These are phyloP conservation scores for Bombycilla garrulus DNA, from an alignment of 2,113 vertebrate species.

Conservation along the genomic window DNA sequence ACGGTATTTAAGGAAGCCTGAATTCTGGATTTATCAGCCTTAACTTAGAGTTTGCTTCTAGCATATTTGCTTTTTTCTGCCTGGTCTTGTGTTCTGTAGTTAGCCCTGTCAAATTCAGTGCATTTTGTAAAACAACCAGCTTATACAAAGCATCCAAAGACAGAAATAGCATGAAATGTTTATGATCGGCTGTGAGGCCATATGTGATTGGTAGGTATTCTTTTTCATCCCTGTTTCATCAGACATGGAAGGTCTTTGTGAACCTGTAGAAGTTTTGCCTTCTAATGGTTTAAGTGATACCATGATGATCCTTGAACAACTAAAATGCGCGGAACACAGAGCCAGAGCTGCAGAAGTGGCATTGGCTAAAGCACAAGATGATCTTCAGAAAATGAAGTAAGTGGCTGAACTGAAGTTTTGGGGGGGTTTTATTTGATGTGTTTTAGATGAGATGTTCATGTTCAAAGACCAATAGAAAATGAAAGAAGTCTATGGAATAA, in stretches of 20 bases:
- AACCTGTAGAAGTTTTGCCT: neutral
- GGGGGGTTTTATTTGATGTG: neutral
- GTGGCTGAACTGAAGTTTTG: neutral
- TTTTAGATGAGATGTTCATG: neutral
- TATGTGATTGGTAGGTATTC: neutral
- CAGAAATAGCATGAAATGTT: neutral
- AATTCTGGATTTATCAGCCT: neutral
- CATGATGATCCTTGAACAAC: constrained; percentile 64
- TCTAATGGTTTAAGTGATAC: constrained; percentile 46
- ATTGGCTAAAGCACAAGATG: constrained; percentile 81
- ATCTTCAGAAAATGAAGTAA: constrained; percentile 90
- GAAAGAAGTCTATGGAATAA: neutral
- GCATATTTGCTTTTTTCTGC: neutral
- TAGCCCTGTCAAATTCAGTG: neutral
- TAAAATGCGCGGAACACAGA: constrained; percentile 79
- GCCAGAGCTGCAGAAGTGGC: constrained; percentile 80
- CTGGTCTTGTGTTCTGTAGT: neutral
- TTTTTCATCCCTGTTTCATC: neutral
- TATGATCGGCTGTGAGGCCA: neutral
- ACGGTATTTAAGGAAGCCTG: neutral
- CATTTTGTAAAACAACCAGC: neutral
- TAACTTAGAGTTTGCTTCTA: neutral
- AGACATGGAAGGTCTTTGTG: constrained; percentile 88
- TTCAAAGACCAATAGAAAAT: neutral
- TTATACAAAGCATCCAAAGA: neutral